These are phyloP conservation scores for Itoplectis maculator DNA, from an alignment of 2,888 invertebrate species.

Conservation along the genomic window DNA sequence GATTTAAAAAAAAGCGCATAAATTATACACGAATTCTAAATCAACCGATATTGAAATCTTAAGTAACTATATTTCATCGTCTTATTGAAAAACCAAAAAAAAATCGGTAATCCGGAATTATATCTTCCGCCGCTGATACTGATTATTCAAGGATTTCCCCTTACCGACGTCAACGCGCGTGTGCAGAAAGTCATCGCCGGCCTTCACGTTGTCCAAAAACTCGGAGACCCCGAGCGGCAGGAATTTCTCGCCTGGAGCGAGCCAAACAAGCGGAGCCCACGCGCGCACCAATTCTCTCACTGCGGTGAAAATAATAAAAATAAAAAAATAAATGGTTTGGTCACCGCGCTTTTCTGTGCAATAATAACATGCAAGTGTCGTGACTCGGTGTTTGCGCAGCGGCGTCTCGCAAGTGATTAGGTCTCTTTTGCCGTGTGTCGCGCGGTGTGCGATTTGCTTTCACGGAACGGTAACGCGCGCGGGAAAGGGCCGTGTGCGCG, in stretches of 20 bases:
- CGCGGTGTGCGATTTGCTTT: slow-evolving; percentile 37
- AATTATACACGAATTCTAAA: too few species aligned
- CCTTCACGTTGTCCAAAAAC: slow-evolving; percentile 86
- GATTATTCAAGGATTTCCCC: slow-evolving; percentile 53
- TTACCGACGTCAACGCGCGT: slow-evolving; percentile 79
- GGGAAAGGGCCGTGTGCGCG: slow-evolving; percentile 39
- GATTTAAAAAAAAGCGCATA: too few species aligned
- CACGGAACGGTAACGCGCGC: slow-evolving; percentile 19
- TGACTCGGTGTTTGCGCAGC: slow-evolving; percentile 9
- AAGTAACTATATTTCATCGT: too few species aligned
- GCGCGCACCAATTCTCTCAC: slow-evolving; percentile 85
- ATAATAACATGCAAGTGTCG: slow-evolving; percentile 26
- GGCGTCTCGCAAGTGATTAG: slow-evolving; percentile 25
- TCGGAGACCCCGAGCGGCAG: slow-evolving; percentile 88
- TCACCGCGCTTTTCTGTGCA: background rate
- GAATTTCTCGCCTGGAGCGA: slow-evolving; percentile 88
- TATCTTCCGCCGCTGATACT: background rate
- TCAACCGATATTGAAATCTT: too few species aligned
- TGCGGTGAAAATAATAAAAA: slow-evolving; percentile 66
- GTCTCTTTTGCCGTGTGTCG: slow-evolving; percentile 9
- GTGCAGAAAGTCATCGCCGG: slow-evolving; percentile 77
- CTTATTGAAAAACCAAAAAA: too few species aligned
- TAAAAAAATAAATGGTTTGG: slow-evolving; percentile 8
- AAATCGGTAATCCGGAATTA: too few species aligned
- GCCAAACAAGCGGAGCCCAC: slow-evolving; percentile 89